Evolutionary conservation across 1,140 invertebrate genomes (phyloP).

Genomic region (Zeugodacus cucurbitae): DNA sequence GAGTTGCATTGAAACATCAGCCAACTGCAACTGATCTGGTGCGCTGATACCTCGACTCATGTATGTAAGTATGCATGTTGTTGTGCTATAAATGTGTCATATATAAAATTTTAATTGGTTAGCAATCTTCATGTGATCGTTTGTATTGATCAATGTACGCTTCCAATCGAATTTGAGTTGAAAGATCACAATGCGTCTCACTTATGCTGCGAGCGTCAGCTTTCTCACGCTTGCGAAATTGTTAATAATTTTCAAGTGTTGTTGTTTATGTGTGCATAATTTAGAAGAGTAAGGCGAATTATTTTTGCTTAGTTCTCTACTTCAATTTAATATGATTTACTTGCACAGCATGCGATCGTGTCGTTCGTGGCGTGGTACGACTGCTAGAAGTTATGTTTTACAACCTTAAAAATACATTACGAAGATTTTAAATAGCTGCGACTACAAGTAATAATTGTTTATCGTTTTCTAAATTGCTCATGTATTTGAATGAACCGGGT

Average conservation of each 20-base stretch:
- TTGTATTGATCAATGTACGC: background rate
- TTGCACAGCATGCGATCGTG: background rate
- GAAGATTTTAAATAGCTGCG: no score
- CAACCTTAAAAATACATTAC: no score
- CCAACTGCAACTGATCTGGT: background rate
- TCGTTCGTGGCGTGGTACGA: background rate
- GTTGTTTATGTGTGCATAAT: background rate
- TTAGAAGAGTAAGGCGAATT: background rate
- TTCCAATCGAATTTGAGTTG: background rate
- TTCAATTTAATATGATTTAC: background rate
- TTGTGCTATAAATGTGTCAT: background rate
- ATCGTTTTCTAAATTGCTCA: no score
- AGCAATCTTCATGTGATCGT: background rate
- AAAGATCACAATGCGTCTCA: background rate
- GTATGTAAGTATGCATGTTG: background rate
- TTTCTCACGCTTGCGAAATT: slow-evolving; percentile 15
- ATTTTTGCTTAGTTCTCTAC: background rate
- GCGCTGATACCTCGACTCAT: background rate
- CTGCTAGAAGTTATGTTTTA: background rate
- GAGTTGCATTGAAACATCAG: background rate
- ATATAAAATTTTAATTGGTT: background rate
- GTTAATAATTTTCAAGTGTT: background rate
- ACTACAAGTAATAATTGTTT: no score
- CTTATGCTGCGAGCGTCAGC: background rate
- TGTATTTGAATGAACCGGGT: no score